A percentile compares a stretch with the other conserved stretches of the same genome.
phyloP scores from a whole-genome alignment of 2,888 invertebrate species.

The Cerastoderma edule region DNA sequence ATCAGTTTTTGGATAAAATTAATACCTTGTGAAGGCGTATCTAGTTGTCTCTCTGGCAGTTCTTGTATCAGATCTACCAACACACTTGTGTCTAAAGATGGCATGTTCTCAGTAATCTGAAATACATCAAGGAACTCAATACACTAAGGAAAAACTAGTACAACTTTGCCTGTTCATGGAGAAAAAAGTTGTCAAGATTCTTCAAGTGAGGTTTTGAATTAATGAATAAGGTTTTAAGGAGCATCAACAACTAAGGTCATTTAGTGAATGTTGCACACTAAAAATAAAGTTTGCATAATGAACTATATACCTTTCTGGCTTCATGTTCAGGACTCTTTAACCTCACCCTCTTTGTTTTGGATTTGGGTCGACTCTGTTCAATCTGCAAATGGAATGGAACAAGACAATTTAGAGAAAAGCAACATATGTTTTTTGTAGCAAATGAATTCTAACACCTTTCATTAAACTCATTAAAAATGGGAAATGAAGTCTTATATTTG shows the following conservation, averaged over 20 bases:
- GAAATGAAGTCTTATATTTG: too few relatives aligned
- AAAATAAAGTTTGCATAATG: too few relatives aligned
- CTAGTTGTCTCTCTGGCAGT: conserved; percentile 72
- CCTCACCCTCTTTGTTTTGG: conserved; percentile 64
- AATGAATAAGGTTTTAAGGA: too few relatives aligned
- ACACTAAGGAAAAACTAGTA: neutral
- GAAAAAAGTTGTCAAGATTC: neutral
- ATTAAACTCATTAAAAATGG: too few relatives aligned
- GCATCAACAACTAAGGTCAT: too few relatives aligned
- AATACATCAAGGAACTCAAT: conserved; percentile 14
- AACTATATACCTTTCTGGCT: conserved; percentile 72
- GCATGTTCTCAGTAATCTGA: conserved; percentile 74
- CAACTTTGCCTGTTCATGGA: neutral
- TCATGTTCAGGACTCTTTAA: conserved; percentile 72
- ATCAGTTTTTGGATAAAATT: neutral
- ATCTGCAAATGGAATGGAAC: too few relatives aligned
- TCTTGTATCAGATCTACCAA: conserved; percentile 73
- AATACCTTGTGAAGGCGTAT: conserved; percentile 70
- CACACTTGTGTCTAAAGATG: conserved; percentile 77
- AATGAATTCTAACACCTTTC: too few relatives aligned
- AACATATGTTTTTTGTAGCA: too few relatives aligned
- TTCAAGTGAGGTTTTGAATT: too few relatives aligned
- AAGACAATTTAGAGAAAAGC: too few relatives aligned
- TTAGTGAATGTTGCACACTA: too few relatives aligned
- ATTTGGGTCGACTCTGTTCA: conserved; percentile 76